phyloP scores from a whole-genome alignment of 92 coral and sea anemone genomes.

The Galaxea fascicularis region DNA sequence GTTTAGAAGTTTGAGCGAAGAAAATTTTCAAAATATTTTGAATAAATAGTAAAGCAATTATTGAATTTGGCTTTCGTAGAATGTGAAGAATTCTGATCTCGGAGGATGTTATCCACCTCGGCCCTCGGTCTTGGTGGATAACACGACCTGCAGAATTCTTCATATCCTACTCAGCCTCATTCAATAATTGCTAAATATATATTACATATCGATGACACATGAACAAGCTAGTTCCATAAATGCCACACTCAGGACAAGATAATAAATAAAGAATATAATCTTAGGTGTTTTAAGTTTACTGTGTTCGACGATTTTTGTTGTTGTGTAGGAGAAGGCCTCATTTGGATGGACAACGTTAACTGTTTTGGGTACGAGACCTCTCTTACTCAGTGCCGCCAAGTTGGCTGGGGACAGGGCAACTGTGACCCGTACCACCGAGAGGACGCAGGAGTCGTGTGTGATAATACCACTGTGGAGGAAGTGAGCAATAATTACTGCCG shows the following conservation, averaged over 20 bases:
- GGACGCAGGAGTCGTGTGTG: conserved; percentile 86
- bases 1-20: too few relatives aligned
- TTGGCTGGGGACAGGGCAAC: conserved; percentile 86
- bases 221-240: too few relatives aligned
- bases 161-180: too few relatives aligned
- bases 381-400: conserved; percentile 77
- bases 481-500: conserved; percentile 86
- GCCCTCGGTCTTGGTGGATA: too few relatives aligned
- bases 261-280: not conserved
- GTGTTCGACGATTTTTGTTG: not conserved
- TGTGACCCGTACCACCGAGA: conserved; percentile 82
- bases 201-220: too few relatives aligned
- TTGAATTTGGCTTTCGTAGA: too few relatives aligned
- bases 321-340: conserved; percentile 67
- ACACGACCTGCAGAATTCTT: too few relatives aligned
- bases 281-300: not conserved
- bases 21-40: too few relatives aligned
- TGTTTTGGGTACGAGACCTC: conserved; percentile 90
- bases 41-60: too few relatives aligned
- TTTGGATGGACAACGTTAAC: conserved; percentile 90
- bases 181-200: too few relatives aligned
- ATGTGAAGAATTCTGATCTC: too few relatives aligned
- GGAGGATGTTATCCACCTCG: too few relatives aligned
- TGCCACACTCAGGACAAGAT: not conserved
- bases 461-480: conserved; percentile 81